Conservation (phyloP, 2,113 vertebrate species). For the Numida meleagris region DNA sequence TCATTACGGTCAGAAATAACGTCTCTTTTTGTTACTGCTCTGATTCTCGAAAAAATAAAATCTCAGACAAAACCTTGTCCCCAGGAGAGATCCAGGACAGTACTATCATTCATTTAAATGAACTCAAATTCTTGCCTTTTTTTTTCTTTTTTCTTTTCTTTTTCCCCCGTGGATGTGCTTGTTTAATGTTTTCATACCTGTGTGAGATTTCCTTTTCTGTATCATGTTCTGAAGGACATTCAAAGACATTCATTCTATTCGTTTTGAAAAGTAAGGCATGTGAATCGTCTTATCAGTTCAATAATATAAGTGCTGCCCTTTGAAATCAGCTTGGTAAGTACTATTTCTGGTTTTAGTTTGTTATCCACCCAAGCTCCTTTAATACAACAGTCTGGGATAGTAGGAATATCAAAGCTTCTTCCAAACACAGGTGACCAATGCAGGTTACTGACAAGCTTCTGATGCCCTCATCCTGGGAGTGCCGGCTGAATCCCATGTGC, state of each 20-base stretch:
- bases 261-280: not conserved
- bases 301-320: not conserved
- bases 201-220: conserved; percentile 3
- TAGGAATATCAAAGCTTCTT: not conserved
- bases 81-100: not conserved
- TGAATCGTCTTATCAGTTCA: not conserved
- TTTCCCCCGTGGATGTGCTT: not conserved
- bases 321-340: not conserved
- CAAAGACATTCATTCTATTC: not conserved
- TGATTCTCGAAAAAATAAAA: not conserved
- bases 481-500: not conserved
- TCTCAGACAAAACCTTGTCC: not conserved
- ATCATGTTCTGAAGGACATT: not conserved
- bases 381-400: not conserved
- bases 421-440: not conserved
- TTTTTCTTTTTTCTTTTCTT: not conserved
- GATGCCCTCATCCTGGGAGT: not conserved
- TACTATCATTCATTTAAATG: not conserved
- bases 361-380: not conserved
- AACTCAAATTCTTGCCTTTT: not conserved
- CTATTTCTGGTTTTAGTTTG: not conserved
- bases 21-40: not conserved
- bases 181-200: conserved; percentile 24
- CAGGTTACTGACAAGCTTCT: not conserved
- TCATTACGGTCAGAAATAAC: not conserved